These are phyloP conservation scores for Helogale parvula DNA, from an alignment of 2,113 vertebrate genomes.

Conservation along the genomic window DNA sequence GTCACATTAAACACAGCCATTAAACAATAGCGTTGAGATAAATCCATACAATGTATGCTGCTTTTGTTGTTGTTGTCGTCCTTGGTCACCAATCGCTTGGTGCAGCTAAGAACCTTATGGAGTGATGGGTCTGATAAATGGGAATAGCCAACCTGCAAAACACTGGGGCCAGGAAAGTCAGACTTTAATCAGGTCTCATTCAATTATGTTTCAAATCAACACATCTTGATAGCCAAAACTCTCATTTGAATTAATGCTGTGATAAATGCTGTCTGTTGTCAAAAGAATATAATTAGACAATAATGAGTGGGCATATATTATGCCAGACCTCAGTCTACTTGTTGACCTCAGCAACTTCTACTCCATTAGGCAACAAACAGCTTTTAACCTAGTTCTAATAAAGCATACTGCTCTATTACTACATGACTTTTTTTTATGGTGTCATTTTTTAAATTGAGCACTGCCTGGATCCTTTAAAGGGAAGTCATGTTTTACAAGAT, in stretches of 20 bases:
- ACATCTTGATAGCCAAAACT: constrained; percentile 90
- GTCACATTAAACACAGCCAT: constrained; percentile 97
- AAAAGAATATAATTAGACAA: constrained; percentile 89
- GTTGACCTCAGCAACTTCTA: constrained; percentile 89
- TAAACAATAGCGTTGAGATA: constrained; percentile 95
- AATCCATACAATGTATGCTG: constrained; percentile 93
- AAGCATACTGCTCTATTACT: constrained; percentile 80
- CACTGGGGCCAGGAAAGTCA: constrained; percentile 84
- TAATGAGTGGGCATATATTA: constrained; percentile 87
- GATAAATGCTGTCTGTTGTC: constrained; percentile 87
- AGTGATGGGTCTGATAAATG: constrained; percentile 86
- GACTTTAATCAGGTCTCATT: constrained; percentile 87
- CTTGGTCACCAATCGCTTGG: constrained; percentile 88
- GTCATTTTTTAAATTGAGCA: constrained; percentile 49
- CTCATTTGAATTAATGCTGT: constrained; percentile 88
- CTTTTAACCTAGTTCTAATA: constrained; percentile 86
- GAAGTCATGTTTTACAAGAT: constrained; percentile 73
- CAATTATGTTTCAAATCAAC: constrained; percentile 86
- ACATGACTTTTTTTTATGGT: constrained; percentile 64
- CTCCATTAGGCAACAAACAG: constrained; percentile 89
- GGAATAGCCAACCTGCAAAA: constrained; percentile 81
- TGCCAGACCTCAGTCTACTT: constrained; percentile 86
- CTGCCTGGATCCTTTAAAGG: constrained; percentile 38
- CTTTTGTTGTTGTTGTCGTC: constrained; percentile 86
- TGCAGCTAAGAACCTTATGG: constrained; percentile 88